A percentile compares a stretch with the other conserved stretches of the same genome.
phyloP scores from a whole-genome alignment of 2,797 vertebrate species.

The Pterois miles region DNA sequence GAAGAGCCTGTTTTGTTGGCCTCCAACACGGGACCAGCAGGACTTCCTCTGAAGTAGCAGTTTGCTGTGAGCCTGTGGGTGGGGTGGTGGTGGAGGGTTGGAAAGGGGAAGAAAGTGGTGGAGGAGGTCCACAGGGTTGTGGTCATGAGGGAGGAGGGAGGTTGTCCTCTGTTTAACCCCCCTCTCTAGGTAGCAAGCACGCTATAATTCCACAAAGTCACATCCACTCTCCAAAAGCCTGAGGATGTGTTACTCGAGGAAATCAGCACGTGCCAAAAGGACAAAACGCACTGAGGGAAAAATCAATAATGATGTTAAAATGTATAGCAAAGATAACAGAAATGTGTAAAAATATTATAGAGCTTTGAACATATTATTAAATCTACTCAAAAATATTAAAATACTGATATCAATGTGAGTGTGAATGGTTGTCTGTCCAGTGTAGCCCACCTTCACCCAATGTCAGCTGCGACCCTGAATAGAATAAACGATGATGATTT shows the following conservation, averaged over 20 bases:
- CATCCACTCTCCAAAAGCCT: constrained; percentile 50
- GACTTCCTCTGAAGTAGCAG: constrained; percentile 74
- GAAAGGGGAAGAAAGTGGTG: background rate
- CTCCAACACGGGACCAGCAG: constrained; percentile 57
- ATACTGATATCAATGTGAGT: no score
- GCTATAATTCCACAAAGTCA: constrained; percentile 61
- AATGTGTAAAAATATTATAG: background rate
- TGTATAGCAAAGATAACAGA: background rate
- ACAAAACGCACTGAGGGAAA: background rate
- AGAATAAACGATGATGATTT: no score
- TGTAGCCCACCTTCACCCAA: no score
- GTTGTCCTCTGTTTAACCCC: constrained; percentile 43
- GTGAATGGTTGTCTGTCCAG: no score
- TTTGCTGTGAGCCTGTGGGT: constrained; percentile 65
- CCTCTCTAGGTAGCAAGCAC: constrained; percentile 19
- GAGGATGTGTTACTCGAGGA: background rate
- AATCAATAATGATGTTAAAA: background rate
- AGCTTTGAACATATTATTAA: background rate
- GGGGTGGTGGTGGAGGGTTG: background rate
- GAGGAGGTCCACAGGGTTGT: constrained; percentile 9
- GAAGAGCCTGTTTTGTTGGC: constrained; percentile 61
- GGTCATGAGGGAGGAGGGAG: constrained; percentile 22
- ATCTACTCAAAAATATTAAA: background rate
- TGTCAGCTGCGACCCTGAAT: no score
- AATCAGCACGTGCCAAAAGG: constrained; percentile 13